Base-by-base conservation (phyloP, 2,888 invertebrate species). In the Osmoderma eremita region DNA sequence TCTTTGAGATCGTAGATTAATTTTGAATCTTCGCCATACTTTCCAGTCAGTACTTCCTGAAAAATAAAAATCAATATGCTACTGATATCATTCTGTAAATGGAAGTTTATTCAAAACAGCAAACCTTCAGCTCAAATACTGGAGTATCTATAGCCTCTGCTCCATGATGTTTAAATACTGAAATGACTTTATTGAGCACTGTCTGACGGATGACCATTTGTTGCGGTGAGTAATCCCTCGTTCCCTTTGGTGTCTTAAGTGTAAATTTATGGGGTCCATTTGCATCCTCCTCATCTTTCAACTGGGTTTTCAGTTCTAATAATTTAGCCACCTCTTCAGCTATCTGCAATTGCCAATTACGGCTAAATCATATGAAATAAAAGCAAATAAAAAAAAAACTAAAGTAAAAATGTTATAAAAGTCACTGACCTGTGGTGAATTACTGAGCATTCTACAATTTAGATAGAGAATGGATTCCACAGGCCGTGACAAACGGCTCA, bases 11-110 rank as follows among this genome's bases (percentile, higher is more conserved):
- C 98, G 82, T 98, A 99, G 68, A 99, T 99, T 8, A 99, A 85
- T 81, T 99, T 99, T 0, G 98, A 95, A 81, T 99, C 99, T 84
- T 99, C 99, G 0, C 99, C 99, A 85, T 99, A 99, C 84, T 99
- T 99, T 51, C 98, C 99, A 17, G 97, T 97, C 58, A 99, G 84
- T 2, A 98, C 96, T 83, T 98, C 97, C 94, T 97, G 67, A 69
- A 58, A 65, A 50, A 56, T 58, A 48, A 67, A 65, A 66, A 49
- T 24, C 39, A 3, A 4, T 22, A 13, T 12, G 50, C 20, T 61
- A 39, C 24, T 13, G 6, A 13, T 13, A 41, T 41, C 0, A 10
- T 8, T 41, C 8, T 10, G n/a, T n/a, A n/a, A n/a, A n/a, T n/a
- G 24, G 13, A 54, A 66, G n/a, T 22, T 15, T 22, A 69, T 70